Base-by-base conservation (phyloP, 2,113 vertebrate species). In the Vidua chalybeata region DNA sequence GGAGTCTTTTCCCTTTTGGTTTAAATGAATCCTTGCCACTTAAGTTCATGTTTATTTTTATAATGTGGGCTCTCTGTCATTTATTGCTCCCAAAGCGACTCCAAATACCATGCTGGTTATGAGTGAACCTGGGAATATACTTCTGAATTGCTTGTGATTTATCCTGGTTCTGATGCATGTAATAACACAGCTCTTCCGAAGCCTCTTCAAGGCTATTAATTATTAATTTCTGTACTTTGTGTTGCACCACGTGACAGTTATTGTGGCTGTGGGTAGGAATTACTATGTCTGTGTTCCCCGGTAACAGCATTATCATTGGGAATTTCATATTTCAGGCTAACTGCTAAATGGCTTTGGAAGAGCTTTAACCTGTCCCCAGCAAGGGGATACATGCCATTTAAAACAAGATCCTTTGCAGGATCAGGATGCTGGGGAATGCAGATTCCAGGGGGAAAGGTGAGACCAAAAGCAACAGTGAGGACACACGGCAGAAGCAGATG, bases 21-120 rank as follows among this genome's bases (percentile, higher is more conserved):
- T 97, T 92, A 95, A 96, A 93, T 97, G 97, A 97, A 97, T 98
- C 71, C 63, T 94, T 97, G 95, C 97, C 97, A 97, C 97, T 97
- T 98, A 98, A 98, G 96, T 97, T 97, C 97, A 97, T 97, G 97
- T 98, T 98, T 98, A 98, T 98, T 98, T 98, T 97, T 97, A 97
- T 97, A 98, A 96, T 84, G 89, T 68, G 91, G 97, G 94, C 91
- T 97, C 96, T 87, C 89, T 96, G 97, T 97, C 97, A 39, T 98
- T 97, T 97, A 97, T 97, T 92, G 69, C 87, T 96, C 93, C 93
- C 87, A 93, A 80, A 87, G 93, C 96, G 93, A 92, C 82, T 91
- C 89, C 89, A 92, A 96, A 96, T 92, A 96, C 86, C 93, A 43
- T 8, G 73, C 91, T 93, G 71, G 88, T 96, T 96, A 96, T 56